Evolutionary conservation across 2,113 vertebrate species (phyloP).

Genomic region (Cyanistes caeruleus): DNA sequence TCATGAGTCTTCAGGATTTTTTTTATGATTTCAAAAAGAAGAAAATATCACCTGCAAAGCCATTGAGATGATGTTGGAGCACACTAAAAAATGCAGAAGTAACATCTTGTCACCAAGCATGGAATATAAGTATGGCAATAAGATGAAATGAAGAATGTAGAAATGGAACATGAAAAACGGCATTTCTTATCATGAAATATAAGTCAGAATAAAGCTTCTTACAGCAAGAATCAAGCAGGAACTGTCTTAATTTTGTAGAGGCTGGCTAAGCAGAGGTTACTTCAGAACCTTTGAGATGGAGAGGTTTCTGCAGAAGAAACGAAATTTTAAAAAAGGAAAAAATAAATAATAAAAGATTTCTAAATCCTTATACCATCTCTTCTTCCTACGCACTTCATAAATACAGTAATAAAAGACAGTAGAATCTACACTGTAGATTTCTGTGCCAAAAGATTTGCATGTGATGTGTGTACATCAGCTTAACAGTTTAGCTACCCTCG

Average conservation of each 20-base stretch:
- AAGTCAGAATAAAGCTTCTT: background rate
- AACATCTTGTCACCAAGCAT: no score
- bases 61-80: background rate
- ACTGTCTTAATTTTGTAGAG: background rate
- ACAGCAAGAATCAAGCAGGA: background rate
- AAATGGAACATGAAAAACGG: background rate
- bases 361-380: background rate
- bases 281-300: background rate
- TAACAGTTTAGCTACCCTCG: accelerated
- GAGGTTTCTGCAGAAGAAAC: background rate
- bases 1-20: background rate
- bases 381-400: background rate
- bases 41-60: background rate
- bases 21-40: background rate
- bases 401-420: background rate
- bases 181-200: background rate
- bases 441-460: accelerated
- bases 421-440: background rate
- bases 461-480: accelerated
- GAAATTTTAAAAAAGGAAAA: accelerated
- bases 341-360: background rate
- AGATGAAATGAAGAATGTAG: background rate
- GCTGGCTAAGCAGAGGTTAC: background rate
- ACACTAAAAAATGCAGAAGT: background rate
- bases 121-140: background rate